Evolutionary conservation across 2,888 invertebrate species (phyloP).

Genomic region (Noctua fimbriata): DNA sequence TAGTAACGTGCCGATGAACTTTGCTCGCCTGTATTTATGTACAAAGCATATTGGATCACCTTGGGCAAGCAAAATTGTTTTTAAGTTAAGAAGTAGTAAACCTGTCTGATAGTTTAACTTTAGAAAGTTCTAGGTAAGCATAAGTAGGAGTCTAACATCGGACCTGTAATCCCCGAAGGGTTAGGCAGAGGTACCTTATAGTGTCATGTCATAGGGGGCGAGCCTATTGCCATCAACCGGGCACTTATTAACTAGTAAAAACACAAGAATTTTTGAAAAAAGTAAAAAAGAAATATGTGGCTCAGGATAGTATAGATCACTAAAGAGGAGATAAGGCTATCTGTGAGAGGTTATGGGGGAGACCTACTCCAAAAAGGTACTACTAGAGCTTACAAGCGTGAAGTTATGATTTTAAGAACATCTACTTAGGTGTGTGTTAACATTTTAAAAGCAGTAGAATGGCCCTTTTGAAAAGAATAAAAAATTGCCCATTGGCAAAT

Average conservation of each 20-base stretch:
- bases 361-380: not conserved
- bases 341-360: not conserved
- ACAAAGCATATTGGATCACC: constrained; percentile 8
- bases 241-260: not conserved
- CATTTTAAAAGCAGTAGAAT: not conserved
- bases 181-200: not conserved
- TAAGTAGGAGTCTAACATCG: not conserved
- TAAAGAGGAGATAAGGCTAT: not conserved
- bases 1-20: constrained; percentile 41
- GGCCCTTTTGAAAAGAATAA: no score
- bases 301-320: not conserved
- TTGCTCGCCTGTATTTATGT: not conserved
- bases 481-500: not conserved
- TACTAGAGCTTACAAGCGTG: not conserved
- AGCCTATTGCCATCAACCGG: not conserved
- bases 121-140: not conserved
- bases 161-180: not conserved
- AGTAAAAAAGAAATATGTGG: not conserved
- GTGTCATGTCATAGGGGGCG: not conserved
- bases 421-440: not conserved
- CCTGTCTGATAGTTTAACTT: not conserved
- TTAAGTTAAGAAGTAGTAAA: not conserved
- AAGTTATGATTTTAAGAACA: not conserved
- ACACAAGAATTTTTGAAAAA: not conserved
- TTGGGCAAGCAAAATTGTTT: not conserved